Evolutionary conservation across 2,888 invertebrate genomes (phyloP), one percentile per base, ranked within the genome.

Genomic region (Harpalus rubripes): DNA sequence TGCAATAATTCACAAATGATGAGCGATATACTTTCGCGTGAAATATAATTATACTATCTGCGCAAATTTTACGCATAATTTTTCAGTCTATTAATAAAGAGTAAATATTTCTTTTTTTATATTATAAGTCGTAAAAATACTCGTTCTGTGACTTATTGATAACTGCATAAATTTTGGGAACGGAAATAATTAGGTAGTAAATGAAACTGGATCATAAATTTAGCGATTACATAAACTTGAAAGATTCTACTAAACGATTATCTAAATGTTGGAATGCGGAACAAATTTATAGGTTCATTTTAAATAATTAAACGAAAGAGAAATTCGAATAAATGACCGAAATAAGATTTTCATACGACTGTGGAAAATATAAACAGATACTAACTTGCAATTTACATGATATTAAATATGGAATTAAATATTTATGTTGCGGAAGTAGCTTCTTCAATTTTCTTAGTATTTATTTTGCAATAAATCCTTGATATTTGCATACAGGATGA

Each of bases 301-400:
- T 15, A 41, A 74, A 74, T 74, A 74, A 74, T 74, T 74, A 74
- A 74, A 74, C 52, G 72, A 44, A 74, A 74, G 72, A 74, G 72
- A 74, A 74, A 74, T 74, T 44, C 16, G 22, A 44, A 6, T 22
- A 44, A 74, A 16, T 44, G 18, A 7, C 10, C 18, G 18, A 74
- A 74, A 52, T 18, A 44, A 0, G 15, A 18, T 74, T 74, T 74
- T 74, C 72, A 74, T 52, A 74, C 72, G 72, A 74, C 72, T 74
- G 16, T 44, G 44, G 26, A 44, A 74, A 41, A 44, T 2, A 18
- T 16, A 22, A 22, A 22, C 22, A 22, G 22, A 22, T 22, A 22
- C 22, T 22, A 74, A 44, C 41, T 12, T 44, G 44, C 16, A 12
- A 68, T 32, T 68, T 68, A n/a, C 68, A 39, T 44, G 10, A 44